Percentiles rank a stretch among this genome's conserved stretches.
phyloP scores from a whole-genome alignment of 1,140 invertebrate genomes.

The Sinonovacula constricta region DNA sequence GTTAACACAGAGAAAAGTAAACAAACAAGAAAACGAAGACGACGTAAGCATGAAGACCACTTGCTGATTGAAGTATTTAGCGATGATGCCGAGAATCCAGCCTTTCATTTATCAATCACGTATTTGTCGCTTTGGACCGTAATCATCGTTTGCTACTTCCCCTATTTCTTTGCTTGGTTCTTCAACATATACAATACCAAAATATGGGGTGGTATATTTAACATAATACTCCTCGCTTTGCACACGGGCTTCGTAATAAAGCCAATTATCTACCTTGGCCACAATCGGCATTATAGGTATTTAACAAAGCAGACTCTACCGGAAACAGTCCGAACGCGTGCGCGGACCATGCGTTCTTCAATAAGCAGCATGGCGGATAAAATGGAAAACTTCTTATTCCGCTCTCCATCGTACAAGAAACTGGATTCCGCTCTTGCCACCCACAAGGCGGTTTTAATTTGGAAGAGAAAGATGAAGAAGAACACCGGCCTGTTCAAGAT shows the following conservation, averaged over 20 bases:
- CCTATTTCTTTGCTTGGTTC: constrained; percentile 9
- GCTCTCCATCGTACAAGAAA: background rate
- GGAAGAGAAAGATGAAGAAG: constrained; percentile 17
- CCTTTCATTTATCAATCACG: constrained; percentile 25
- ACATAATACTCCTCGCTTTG: background rate
- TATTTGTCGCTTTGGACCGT: constrained; percentile 29
- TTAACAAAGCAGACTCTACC: constrained; percentile 31
- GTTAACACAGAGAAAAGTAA: background rate
- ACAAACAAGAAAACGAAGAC: background rate
- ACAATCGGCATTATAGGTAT: constrained; percentile 27
- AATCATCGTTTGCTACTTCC: constrained; percentile 8
- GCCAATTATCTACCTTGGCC: constrained; percentile 26
- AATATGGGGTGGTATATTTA: constrained; percentile 24
- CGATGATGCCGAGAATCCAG: constrained; percentile 38
- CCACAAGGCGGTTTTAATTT: constrained; percentile 27
- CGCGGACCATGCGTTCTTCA: constrained; percentile 7
- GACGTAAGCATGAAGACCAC: background rate
- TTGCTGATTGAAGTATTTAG: constrained; percentile 32
- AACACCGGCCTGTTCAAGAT: constrained; percentile 8
- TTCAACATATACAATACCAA: background rate
- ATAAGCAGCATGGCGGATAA: constrained; percentile 7
- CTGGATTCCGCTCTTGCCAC: constrained; percentile 6
- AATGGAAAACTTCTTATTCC: constrained; percentile 29
- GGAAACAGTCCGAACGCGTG: constrained; percentile 11
- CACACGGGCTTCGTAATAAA: constrained; percentile 32